Percentiles rank a stretch among this genome's conserved stretches.
phyloP scores from a whole-genome alignment of 2,797 vertebrate species.

The Labroides dimidiatus region DNA sequence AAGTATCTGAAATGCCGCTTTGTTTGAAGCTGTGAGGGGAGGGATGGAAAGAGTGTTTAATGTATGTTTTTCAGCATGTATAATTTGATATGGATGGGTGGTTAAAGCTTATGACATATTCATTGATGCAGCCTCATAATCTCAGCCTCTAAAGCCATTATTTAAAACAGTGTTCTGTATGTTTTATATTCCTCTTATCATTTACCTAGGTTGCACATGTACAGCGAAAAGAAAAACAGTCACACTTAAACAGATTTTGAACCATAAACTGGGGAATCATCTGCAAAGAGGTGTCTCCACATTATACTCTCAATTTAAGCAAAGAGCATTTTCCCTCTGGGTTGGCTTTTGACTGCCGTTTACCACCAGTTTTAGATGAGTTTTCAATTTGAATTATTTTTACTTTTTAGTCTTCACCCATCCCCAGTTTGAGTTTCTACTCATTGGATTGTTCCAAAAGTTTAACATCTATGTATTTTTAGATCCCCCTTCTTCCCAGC shows the following conservation, averaged over 20 bases:
- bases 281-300: constrained; percentile 1
- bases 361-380: too few species aligned
- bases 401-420: too few species aligned
- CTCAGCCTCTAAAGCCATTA: not conserved
- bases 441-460: too few species aligned
- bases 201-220: not conserved
- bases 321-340: too few species aligned
- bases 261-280: constrained; percentile 1
- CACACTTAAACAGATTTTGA: not conserved
- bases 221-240: constrained; percentile 1
- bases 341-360: too few species aligned
- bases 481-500: too few species aligned
- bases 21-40: constrained; percentile 14
- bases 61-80: constrained; percentile 20
- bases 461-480: too few species aligned
- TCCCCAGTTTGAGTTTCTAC: too few species aligned
- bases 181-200: not conserved
- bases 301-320: too few species aligned
- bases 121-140: not conserved
- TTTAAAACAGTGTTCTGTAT: not conserved
- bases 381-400: too few species aligned
- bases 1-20: constrained; percentile 23
- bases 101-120: constrained; percentile 1
- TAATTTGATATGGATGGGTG: constrained; percentile 14
- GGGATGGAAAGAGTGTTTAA: constrained; percentile 8